phyloP scores from a whole-genome alignment of 2,888 invertebrate genomes.

The Drosophila vallismaia region DNA sequence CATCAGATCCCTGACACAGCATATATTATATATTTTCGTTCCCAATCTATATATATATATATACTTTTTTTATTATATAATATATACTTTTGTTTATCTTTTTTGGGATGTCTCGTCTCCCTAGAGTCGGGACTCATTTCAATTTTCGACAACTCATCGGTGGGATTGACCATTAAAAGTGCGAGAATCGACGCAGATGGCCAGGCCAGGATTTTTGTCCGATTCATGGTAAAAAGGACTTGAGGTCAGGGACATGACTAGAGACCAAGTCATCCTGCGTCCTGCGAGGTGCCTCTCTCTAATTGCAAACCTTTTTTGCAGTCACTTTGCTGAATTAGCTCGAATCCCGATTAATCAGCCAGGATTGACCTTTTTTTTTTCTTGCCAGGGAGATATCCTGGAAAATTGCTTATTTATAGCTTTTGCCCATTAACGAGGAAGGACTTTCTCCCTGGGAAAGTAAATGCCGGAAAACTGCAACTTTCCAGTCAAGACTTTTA shows the following conservation, averaged over 20 bases:
- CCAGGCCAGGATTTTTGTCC: constrained; percentile 20
- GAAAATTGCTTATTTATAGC: constrained; percentile 36
- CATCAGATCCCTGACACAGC: constrained; percentile 59
- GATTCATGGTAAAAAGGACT: constrained; percentile 32
- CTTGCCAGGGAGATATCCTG: not conserved
- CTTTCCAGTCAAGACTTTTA: no score
- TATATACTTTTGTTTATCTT: no score
- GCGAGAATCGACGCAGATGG: constrained; percentile 39
- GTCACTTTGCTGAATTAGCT: constrained; percentile 45
- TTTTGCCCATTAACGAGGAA: not conserved
- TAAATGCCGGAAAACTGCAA: no score
- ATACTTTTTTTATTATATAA: no score
- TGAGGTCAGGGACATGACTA: constrained; percentile 17
- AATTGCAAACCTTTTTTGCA: constrained; percentile 36
- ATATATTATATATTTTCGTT: constrained; percentile 29
- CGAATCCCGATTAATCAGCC: constrained; percentile 29
- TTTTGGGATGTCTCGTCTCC: not conserved
- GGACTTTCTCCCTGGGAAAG: no score
- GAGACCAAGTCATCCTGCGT: no score
- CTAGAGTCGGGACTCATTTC: constrained; percentile 49
- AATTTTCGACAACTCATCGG: constrained; percentile 67
- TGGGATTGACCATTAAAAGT: constrained; percentile 59
- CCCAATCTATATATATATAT: not conserved
- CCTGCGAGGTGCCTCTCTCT: constrained; percentile 2
- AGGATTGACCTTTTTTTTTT: constrained; percentile 1